Conservation (phyloP, 2,888 invertebrate genomes). For the Anorthoa munda region DNA sequence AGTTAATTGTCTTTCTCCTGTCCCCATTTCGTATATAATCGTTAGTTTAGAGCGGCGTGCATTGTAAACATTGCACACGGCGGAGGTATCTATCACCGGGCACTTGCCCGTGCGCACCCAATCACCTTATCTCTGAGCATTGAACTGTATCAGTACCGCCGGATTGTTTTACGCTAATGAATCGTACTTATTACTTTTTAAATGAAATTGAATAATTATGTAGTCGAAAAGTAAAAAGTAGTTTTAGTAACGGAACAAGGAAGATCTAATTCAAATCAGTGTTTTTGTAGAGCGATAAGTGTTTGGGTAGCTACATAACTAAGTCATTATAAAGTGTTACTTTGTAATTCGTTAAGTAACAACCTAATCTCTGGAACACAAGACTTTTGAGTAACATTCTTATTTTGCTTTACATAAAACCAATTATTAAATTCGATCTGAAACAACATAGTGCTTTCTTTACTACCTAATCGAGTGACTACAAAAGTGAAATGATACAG, state of each 20-base stretch:
- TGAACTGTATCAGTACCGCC: constrained; percentile 43
- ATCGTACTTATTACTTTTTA: constrained; percentile 11
- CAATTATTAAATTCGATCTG: background rate
- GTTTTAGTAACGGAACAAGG: background rate
- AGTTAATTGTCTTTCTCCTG: background rate
- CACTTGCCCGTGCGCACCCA: constrained; percentile 47
- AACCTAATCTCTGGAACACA: background rate
- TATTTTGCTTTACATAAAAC: too few species aligned
- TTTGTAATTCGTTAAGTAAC: background rate
- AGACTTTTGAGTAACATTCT: background rate
- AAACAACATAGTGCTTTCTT: background rate
- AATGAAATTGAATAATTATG: background rate
- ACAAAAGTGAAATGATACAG: background rate
- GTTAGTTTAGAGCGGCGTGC: constrained; percentile 33
- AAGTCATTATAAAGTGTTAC: background rate
- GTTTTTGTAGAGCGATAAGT: background rate
- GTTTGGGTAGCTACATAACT: background rate
- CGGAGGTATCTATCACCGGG: constrained; percentile 12
- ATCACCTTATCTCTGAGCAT: constrained; percentile 46
- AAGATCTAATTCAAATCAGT: background rate
- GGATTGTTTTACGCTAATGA: constrained; percentile 17
- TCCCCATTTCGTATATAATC: background rate
- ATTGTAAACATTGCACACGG: constrained; percentile 58
- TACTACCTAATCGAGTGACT: background rate
- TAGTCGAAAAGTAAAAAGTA: background rate